Percentiles rank a stretch among this genome's conserved stretches.
Evolutionary conservation across 1,140 invertebrate genomes (phyloP).

Genomic region (Schlechtendalia chinensis): DNA sequence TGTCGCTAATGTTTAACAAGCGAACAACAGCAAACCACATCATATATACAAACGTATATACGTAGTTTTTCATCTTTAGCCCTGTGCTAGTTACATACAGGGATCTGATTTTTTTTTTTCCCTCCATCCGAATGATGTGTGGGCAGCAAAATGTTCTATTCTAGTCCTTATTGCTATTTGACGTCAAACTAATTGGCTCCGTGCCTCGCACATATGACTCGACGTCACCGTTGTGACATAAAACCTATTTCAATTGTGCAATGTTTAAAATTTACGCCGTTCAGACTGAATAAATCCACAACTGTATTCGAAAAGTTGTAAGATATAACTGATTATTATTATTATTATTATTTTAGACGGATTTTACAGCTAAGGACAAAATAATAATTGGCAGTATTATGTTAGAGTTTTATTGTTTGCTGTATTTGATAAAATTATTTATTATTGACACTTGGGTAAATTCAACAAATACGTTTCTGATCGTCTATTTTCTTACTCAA

Average conservation of each 20-base stretch:
- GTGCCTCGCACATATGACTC: slow-evolving; percentile 21
- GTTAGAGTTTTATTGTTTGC: background rate
- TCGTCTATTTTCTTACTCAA: too few relatives aligned
- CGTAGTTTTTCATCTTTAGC: background rate
- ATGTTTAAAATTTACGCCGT: slow-evolving; percentile 15
- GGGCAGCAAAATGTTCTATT: slow-evolving; percentile 39
- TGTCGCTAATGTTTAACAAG: background rate
- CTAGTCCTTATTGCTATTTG: slow-evolving; percentile 38
- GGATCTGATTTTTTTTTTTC: background rate
- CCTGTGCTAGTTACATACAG: background rate
- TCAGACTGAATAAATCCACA: background rate
- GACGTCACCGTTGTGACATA: slow-evolving; percentile 44
- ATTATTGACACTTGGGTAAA: background rate
- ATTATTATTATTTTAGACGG: background rate
- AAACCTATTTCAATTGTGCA: slow-evolving; percentile 17
- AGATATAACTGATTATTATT: background rate
- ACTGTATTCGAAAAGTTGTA: background rate
- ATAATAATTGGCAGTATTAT: background rate
- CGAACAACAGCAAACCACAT: background rate
- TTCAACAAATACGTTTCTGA: too few relatives aligned
- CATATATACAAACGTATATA: background rate
- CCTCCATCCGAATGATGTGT: background rate
- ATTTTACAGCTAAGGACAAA: slow-evolving; percentile 1
- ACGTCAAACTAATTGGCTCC: slow-evolving; percentile 44
- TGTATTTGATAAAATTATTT: background rate